Evolutionary conservation across 2,113 vertebrate genomes (phyloP).

Genomic region (Microcebus tavaratra): DNA sequence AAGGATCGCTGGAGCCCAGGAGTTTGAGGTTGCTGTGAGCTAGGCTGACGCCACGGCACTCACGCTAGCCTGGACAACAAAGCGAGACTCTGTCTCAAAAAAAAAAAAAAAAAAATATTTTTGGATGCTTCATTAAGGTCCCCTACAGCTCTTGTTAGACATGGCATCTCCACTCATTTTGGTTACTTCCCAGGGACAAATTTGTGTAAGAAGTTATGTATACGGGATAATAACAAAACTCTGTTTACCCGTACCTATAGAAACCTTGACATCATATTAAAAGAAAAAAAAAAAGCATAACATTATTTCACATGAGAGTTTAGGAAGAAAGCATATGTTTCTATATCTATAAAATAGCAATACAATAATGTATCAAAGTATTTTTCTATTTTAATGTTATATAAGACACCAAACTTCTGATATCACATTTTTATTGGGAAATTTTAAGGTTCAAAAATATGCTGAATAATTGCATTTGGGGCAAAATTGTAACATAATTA

Average conservation of each 20-base stretch:
- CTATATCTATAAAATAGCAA: background rate
- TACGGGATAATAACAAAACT: background rate
- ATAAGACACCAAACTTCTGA: background rate
- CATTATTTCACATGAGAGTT: background rate
- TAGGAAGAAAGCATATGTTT: background rate
- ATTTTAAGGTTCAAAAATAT: conserved; percentile 18
- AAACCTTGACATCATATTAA: background rate
- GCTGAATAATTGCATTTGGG: conserved; percentile 40
- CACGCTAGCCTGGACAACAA: no score
- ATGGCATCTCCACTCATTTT: background rate
- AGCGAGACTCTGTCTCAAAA: no score
- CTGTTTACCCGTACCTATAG: background rate
- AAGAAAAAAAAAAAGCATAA: background rate
- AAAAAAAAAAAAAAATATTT: background rate
- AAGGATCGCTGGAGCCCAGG: no score
- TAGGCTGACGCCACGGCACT: no score
- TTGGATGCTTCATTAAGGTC: background rate
- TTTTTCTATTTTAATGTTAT: conserved; percentile 21
- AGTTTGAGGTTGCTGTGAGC: no score
- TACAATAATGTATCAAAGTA: background rate
- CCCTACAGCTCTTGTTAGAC: background rate
- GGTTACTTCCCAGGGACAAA: background rate
- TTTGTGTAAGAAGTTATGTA: background rate
- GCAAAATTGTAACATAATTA: conserved; percentile 42
- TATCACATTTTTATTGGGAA: conserved; percentile 39